Conservation (phyloP, 2,797 vertebrate species). For the Lateolabrax maculatus region DNA sequence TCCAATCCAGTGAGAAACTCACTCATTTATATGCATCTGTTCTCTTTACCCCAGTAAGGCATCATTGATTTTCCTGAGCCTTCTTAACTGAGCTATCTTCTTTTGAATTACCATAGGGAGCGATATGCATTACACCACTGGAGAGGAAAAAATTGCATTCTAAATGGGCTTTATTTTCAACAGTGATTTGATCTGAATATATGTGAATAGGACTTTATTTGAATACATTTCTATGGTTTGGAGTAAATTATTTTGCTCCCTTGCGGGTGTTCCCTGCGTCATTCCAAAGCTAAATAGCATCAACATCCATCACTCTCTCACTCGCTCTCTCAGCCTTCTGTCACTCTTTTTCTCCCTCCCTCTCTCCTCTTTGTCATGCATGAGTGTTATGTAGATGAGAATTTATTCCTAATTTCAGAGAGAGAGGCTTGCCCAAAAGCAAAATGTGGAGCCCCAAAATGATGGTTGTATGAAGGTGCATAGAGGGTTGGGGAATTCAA, state of each 20-base stretch:
- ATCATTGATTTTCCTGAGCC: conserved; percentile 80
- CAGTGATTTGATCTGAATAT: conserved; percentile 81
- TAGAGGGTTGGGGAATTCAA: conserved; percentile 57
- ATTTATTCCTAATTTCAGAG: conserved; percentile 62
- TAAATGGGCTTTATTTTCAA: conserved; percentile 81
- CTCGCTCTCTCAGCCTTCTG: conserved; percentile 34
- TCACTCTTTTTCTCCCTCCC: conserved; percentile 23
- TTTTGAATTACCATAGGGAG: conserved; percentile 82
- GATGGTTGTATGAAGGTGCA: conserved; percentile 20
- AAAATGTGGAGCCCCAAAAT: conserved; percentile 30
- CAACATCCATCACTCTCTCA: conserved; percentile 63
- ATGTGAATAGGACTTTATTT: conserved; percentile 80
- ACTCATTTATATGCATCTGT: conserved; percentile 79
- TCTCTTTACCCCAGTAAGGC: conserved; percentile 72
- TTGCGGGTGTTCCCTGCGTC: conserved; percentile 54
- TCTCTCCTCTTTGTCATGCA: conserved; percentile 40
- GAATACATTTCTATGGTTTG: conserved; percentile 80
- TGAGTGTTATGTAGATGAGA: conserved; percentile 73
- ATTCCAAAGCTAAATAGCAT: conserved; percentile 77
- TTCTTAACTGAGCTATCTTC: conserved; percentile 82
- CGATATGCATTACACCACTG: conserved; percentile 74
- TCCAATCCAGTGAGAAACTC: conserved; percentile 42
- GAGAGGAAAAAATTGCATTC: conserved; percentile 73
- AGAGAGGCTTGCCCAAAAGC: conserved; percentile 27
- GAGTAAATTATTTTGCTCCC: conserved; percentile 79